Percentiles rank a stretch among this genome's conserved stretches.
Evolutionary conservation across 2,113 vertebrate genomes (phyloP).

Genomic region (Actinemys pallida): DNA sequence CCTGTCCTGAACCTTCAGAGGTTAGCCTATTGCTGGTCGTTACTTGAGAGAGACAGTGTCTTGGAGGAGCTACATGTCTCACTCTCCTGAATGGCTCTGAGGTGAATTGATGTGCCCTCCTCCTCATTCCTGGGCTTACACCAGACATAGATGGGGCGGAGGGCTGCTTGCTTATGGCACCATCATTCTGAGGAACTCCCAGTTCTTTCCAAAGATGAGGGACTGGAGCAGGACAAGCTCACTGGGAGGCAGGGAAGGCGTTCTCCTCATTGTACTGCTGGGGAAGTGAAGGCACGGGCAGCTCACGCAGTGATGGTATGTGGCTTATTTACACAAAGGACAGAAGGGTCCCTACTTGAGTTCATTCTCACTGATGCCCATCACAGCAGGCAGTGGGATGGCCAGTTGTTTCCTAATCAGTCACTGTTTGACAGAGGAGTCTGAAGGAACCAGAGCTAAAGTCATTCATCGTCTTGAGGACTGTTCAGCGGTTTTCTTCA

Average conservation of each 20-base stretch:
- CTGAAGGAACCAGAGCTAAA: too few species aligned
- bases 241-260: not conserved
- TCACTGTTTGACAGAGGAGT: not conserved
- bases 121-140: conserved; percentile 46
- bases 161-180: not conserved
- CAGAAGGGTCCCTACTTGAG: not conserved
- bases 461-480: not conserved
- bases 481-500: not conserved
- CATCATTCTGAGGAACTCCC: not conserved
- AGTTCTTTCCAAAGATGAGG: not conserved
- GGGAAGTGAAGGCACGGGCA: rapidly evolving
- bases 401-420: conserved; percentile 52
- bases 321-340: not conserved
- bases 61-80: not conserved
- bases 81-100: not conserved
- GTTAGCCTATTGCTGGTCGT: not conserved
- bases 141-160: not conserved
- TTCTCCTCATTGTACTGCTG: not conserved
- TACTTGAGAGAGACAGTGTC: rapidly evolving
- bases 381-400: not conserved
- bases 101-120: conserved; percentile 20
- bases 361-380: conserved; percentile 3
- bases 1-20: not conserved
- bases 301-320: not conserved
- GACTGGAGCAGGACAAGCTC: not conserved